phyloP scores from a whole-genome alignment of 1,140 invertebrate genomes.

The Muscidifurax raptorellus region DNA sequence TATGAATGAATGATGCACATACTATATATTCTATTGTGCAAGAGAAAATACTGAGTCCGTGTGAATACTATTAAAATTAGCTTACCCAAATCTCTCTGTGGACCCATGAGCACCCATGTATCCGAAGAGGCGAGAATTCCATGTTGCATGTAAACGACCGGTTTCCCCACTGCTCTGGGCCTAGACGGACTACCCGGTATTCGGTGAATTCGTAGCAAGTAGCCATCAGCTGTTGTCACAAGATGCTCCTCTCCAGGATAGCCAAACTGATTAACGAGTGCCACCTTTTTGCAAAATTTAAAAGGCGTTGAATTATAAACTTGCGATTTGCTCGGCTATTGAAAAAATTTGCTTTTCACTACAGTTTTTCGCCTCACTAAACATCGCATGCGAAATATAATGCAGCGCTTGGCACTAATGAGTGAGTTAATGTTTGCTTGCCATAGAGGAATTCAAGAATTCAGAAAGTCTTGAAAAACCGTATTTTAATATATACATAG shows the following conservation, averaged over 20 bases:
- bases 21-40: neutral
- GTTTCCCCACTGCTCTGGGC: constrained; percentile 59
- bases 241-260: constrained; percentile 71
- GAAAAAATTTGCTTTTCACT: no score
- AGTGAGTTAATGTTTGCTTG: no score
- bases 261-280: constrained; percentile 63
- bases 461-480: no score
- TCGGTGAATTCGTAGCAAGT: constrained; percentile 72
- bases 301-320: neutral
- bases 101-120: constrained; percentile 73
- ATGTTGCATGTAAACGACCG: constrained; percentile 75
- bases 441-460: no score
- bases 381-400: no score
- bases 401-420: no score
- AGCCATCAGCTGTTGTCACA: constrained; percentile 73
- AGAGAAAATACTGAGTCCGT: neutral
- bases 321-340: no score
- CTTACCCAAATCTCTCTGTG: constrained; percentile 70
- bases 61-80: neutral
- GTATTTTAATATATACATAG: no score
- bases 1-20: neutral
- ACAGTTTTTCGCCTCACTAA: no score
- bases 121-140: constrained; percentile 74
- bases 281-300: constrained; percentile 49
- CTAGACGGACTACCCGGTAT: constrained; percentile 67